A percentile compares a stretch with the other conserved stretches of the same genome.
Evolutionary conservation across 2,113 vertebrate genomes (phyloP).

Genomic region (Desmodus rotundus): DNA sequence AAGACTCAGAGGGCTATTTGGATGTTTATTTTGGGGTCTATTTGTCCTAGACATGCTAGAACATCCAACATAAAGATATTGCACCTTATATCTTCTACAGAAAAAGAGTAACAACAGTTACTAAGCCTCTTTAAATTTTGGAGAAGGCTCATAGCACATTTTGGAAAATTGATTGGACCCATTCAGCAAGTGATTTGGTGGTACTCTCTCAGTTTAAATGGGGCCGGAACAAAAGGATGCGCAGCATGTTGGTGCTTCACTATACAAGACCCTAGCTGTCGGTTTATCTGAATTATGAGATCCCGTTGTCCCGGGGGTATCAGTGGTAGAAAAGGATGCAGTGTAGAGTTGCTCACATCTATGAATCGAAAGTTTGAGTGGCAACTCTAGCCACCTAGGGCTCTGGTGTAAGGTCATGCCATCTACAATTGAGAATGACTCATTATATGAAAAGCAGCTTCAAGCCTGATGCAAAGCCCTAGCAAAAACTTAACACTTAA

Average conservation of each 20-base stretch:
- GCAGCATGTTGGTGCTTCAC: not conserved
- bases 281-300: not conserved
- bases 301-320: not conserved
- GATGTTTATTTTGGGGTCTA: not conserved
- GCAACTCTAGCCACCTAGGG: not conserved
- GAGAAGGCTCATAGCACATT: not conserved
- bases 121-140: not conserved
- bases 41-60: not conserved
- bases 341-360: not conserved
- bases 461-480: not conserved
- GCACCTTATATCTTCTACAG: not conserved
- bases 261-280: too few relatives aligned
- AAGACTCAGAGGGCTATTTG: not conserved
- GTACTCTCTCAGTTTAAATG: not conserved
- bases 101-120: not conserved
- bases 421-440: not conserved
- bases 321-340: not conserved
- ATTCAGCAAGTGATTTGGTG: not conserved
- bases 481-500: not conserved
- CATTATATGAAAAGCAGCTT: not conserved
- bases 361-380: not conserved
- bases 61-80: not conserved
- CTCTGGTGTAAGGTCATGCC: not conserved
- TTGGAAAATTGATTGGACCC: not conserved
- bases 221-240: not conserved